phyloP scores from a whole-genome alignment of 2,888 invertebrate genomes.

The Asteroscopus sphinx region DNA sequence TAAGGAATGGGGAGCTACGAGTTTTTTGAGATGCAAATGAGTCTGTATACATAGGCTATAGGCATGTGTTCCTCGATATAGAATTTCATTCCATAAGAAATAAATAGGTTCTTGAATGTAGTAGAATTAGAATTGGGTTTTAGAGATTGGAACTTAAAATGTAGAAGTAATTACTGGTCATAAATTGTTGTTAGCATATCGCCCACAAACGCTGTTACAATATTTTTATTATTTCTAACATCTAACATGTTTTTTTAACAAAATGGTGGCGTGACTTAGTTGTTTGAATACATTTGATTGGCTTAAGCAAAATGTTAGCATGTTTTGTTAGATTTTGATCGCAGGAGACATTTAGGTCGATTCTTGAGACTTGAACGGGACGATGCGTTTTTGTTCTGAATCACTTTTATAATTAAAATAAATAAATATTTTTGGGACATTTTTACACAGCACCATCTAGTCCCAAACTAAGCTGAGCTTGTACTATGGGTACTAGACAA shows the following conservation, averaged over 20 bases:
- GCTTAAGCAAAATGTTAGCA: no score
- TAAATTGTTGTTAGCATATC: conserved; percentile 25
- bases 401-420: no score
- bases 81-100: conserved; percentile 24
- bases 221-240: no score
- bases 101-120: conserved; percentile 30
- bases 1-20: conserved; percentile 19
- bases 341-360: conserved; percentile 23
- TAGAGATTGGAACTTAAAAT: conserved; percentile 19
- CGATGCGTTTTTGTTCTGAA: neutral
- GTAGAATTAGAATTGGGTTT: conserved; percentile 19
- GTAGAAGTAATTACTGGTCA: conserved; percentile 19
- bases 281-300: no score
- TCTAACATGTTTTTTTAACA: no score
- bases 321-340: no score
- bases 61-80: conserved; percentile 7
- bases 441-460: no score
- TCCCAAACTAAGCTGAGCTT: no score
- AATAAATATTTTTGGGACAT: no score
- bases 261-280: no score
- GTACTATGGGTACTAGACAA: no score
- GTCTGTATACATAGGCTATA: conserved; percentile 20
- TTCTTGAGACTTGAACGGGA: conserved; percentile 3
- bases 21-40: conserved; percentile 52
- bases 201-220: conserved; percentile 25